Base-by-base conservation (phyloP, 2,797 vertebrate species). In the Huso huso region DNA sequence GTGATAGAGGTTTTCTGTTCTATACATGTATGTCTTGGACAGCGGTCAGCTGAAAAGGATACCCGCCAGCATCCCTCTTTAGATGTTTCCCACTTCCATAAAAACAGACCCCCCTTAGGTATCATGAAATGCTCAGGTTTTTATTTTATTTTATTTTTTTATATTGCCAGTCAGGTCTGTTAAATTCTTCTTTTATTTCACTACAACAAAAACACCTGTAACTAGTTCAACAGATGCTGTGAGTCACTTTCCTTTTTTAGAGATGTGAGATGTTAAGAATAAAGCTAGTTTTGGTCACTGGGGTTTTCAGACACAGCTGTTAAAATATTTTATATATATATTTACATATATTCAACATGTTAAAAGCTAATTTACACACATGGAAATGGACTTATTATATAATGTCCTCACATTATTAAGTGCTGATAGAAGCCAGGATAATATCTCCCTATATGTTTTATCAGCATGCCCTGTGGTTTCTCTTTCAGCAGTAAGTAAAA, bases 221-320 rank as follows among this genome's bases (percentile, higher is more conserved):
- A 68, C 37, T 62, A 68, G 63, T 62, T 62, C 51, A 71, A 49
- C 70, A 68, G 51, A 65, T 65, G 37, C 55, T 10, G 48, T 10
- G 60, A 37, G 60, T 61, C 23, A 52, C 51, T 37, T 11, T n/a
- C 53, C 49, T 48, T 53, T 68, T 57, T 66, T 50, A 53, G 62
- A 49, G 18, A 10, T 65, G 15, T 65, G 62, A 49, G 64, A 57
- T 61, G 8, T 61, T 75, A 61, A 64, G 72, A 69, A 73, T 79
- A 70, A 69, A 59, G 64, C 2, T 1, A 12, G 0, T 53, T 67
- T 2, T 65, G 69, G 10, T 18, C 15, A 59, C 50, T 66, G 53
- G 63, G 1, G 10, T 18, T 50, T 64, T 72, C 68, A 55, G 55
- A 37, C 73, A 66, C 10, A 66, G 64, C 65, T 77, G 65, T 8